phyloP scores from a whole-genome alignment of 2,797 vertebrate species.

The Malurus leucopterus region DNA sequence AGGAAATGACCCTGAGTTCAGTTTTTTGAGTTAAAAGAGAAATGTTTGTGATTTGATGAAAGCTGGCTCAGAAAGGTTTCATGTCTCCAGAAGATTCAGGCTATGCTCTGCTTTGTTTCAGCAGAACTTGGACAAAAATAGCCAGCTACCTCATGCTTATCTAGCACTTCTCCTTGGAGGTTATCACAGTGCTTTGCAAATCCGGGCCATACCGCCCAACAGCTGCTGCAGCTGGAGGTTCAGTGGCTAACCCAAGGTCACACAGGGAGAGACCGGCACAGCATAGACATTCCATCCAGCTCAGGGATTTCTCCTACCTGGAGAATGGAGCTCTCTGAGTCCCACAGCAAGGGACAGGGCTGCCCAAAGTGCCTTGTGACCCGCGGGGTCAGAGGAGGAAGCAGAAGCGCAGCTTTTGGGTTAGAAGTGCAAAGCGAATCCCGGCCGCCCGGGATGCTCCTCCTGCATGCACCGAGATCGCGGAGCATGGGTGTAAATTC shows the following conservation, averaged over 20 bases:
- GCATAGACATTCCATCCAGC: neutral
- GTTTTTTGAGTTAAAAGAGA: neutral
- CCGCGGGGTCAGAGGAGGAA: neutral
- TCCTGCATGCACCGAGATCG: neutral
- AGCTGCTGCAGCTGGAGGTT: neutral
- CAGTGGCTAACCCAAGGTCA: slow-evolving; percentile 18
- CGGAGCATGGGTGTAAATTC: neutral
- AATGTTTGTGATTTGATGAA: neutral
- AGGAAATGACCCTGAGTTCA: neutral
- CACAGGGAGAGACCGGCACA: neutral
- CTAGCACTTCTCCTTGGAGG: slow-evolving; percentile 6
- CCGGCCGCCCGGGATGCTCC: neutral
- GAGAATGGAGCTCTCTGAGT: neutral
- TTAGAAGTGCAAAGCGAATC: neutral
- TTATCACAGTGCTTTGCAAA: neutral
- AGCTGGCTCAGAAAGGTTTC: neutral
- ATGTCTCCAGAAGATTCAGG: neutral
- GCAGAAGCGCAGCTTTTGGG: neutral
- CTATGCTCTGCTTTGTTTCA: neutral
- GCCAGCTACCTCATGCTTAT: neutral
- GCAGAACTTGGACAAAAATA: neutral
- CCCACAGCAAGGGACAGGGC: neutral
- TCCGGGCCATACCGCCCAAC: neutral
- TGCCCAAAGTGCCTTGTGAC: neutral
- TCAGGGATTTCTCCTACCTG: neutral